Percentiles rank a stretch among this genome's conserved stretches.
Conservation (phyloP, 2,797 vertebrate genomes). For the Semaprochilodus insignis region DNA sequence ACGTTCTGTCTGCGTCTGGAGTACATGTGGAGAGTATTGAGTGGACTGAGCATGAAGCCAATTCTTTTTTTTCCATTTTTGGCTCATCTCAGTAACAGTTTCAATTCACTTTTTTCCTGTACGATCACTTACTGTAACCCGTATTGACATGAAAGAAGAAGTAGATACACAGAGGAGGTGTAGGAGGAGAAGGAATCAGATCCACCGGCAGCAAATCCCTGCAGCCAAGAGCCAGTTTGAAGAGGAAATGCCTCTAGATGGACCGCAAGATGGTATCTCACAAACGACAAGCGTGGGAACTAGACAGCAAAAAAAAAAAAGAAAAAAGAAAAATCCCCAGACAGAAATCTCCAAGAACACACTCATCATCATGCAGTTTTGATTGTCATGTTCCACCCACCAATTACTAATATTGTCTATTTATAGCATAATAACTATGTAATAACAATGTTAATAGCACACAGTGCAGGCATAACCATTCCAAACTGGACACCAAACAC, state of each 20-base stretch:
- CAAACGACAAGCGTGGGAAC: constrained; percentile 58
- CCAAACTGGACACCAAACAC: too few species aligned
- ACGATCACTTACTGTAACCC: constrained; percentile 2
- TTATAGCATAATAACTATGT: too few species aligned
- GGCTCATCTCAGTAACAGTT: background rate
- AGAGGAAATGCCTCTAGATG: constrained; percentile 49
- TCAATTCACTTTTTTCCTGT: background rate
- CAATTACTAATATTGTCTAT: background rate
- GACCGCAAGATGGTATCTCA: constrained; percentile 52
- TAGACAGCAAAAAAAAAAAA: constrained; percentile 4
- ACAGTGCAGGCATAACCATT: too few species aligned
- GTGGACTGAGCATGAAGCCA: background rate
- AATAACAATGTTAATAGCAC: too few species aligned
- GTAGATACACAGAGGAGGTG: constrained; percentile 2
- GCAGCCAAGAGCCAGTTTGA: constrained; percentile 27
- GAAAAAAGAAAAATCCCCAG: constrained; percentile 37
- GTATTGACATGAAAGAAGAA: constrained; percentile 1
- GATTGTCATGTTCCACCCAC: background rate
- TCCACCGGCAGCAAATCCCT: background rate
- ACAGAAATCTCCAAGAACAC: constrained; percentile 50
- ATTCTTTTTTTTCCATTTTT: background rate
- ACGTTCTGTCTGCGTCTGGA: constrained; percentile 40
- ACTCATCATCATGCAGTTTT: constrained; percentile 18
- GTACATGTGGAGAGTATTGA: background rate
- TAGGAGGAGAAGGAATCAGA: background rate